A percentile compares a stretch with the other conserved stretches of the same genome.
Conservation (phyloP, 2,797 vertebrate genomes). For the Cottoperca gobio region DNA sequence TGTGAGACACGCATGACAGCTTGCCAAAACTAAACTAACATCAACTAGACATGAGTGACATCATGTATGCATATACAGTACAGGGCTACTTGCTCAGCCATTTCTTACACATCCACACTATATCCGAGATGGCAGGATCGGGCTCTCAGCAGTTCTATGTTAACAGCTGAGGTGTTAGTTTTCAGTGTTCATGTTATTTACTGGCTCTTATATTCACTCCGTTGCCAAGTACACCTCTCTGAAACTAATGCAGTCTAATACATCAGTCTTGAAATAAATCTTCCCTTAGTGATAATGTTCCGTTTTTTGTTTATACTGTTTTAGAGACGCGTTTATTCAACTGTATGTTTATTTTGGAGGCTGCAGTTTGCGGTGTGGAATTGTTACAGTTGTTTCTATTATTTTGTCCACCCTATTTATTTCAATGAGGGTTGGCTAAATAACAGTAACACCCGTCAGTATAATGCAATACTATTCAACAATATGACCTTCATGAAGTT, state of each 20-base stretch:
- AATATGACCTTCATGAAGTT: neutral
- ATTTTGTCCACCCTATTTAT: neutral
- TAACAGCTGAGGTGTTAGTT: conserved; percentile 31
- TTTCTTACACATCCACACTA: conserved; percentile 32
- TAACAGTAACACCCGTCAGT: neutral
- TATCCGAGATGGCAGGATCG: conserved; percentile 40
- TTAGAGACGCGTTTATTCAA: neutral
- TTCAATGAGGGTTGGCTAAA: neutral
- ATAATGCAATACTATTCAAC: neutral
- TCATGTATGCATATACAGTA: conserved; percentile 1
- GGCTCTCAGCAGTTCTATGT: conserved; percentile 43
- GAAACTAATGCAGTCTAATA: neutral
- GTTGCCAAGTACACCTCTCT: neutral
- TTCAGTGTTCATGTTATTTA: conserved; percentile 12
- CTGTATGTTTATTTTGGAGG: neutral
- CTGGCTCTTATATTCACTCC: neutral
- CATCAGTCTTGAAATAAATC: neutral
- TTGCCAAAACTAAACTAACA: neutral
- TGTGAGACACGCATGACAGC: neutral
- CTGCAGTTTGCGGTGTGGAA: neutral
- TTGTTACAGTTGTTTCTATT: neutral
- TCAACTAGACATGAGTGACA: conserved; percentile 8
- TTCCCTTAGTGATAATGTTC: neutral
- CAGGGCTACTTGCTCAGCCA: conserved; percentile 40
- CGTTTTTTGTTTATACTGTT: neutral